A percentile compares a stretch with the other conserved stretches of the same genome.
phyloP scores from a whole-genome alignment of 2,797 vertebrate genomes.

The Mus caroli region DNA sequence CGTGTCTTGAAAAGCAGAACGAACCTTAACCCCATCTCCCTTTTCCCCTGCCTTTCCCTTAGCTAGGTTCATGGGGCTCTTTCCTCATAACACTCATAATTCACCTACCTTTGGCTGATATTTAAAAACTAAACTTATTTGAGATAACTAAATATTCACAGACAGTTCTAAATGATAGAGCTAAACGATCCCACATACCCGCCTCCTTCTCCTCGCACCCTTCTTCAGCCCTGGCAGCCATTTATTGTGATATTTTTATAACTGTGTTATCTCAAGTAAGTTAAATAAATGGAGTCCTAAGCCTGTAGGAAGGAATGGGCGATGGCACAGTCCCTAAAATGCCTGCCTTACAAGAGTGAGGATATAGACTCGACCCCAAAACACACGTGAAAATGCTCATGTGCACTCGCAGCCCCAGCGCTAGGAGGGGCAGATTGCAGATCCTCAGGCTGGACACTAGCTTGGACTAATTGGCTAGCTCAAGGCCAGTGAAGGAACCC shows the following conservation, averaged over 20 bases:
- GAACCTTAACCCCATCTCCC: background rate
- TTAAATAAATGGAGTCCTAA: background rate
- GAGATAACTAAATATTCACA: background rate
- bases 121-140: conserved; percentile 28
- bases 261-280: conserved; percentile 8
- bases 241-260: background rate
- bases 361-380: background rate
- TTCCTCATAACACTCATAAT: background rate
- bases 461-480: background rate
- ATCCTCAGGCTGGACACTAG: background rate
- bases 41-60: background rate
- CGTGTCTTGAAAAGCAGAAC: conserved; percentile 12
- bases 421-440: background rate
- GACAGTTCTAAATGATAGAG: background rate
- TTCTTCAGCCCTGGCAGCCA: background rate
- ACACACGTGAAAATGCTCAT: background rate
- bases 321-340: background rate
- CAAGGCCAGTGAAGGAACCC: background rate
- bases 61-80: background rate
- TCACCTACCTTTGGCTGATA: background rate
- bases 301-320: background rate
- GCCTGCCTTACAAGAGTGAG: background rate
- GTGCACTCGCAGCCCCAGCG: background rate
- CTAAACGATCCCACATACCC: background rate
- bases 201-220: background rate